phyloP scores from a whole-genome alignment of 2,888 invertebrate genomes.

The Drosophila macrothrix region DNA sequence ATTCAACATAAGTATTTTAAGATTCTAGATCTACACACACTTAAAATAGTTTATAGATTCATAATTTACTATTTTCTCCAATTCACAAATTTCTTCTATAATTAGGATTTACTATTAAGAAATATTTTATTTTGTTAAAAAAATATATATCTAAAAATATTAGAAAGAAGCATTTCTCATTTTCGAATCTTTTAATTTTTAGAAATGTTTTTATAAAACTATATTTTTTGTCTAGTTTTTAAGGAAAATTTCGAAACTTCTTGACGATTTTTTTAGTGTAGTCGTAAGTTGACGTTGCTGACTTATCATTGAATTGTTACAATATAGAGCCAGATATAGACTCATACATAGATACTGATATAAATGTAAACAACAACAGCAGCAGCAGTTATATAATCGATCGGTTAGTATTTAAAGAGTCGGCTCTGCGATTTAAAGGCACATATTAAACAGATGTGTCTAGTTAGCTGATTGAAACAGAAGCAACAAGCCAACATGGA shows the following conservation, averaged over 20 bases:
- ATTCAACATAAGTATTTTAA: neutral
- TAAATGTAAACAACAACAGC: neutral
- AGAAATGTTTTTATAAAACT: neutral
- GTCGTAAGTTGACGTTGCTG: neutral
- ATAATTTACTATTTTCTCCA: too few species aligned
- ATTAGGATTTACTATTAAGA: too few species aligned
- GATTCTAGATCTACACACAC: neutral
- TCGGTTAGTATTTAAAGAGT: constrained; percentile 14
- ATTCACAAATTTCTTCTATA: neutral
- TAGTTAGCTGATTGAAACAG: neutral
- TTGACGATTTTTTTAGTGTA: neutral
- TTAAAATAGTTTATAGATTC: too few species aligned
- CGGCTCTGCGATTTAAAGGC: neutral
- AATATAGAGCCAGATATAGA: neutral
- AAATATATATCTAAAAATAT: neutral
- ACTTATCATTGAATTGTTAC: neutral
- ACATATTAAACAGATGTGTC: constrained; percentile 8
- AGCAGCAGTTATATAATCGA: neutral
- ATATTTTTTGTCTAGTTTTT: neutral
- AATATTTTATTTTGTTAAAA: neutral
- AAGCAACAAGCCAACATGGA: constrained; percentile 84
- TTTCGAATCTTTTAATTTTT: neutral
- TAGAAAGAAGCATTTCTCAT: neutral
- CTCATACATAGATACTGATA: neutral
- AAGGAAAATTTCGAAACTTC: neutral